phyloP scores from a whole-genome alignment of 2,113 vertebrate species.

The Sturnira hondurensis region DNA sequence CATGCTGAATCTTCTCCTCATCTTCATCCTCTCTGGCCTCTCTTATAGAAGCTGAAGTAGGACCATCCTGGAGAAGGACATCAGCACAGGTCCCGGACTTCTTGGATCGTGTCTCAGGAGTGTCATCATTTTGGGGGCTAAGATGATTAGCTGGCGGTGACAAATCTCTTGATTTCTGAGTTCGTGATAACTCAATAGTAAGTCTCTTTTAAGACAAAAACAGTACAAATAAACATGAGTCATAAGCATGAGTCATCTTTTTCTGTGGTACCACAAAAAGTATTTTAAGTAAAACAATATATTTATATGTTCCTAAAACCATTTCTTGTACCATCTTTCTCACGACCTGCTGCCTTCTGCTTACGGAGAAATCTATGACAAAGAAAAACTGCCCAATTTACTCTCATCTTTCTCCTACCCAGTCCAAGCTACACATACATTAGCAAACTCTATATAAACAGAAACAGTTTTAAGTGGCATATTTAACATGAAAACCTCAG shows the following conservation, averaged over 20 bases:
- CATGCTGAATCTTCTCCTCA: constrained; percentile 89
- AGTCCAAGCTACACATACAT: not conserved
- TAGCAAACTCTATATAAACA: not conserved
- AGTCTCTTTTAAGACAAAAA: constrained; percentile 85
- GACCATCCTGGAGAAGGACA: constrained; percentile 75
- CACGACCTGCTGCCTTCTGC: not conserved
- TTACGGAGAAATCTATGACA: not conserved
- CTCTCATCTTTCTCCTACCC: not conserved
- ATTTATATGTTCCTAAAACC: not conserved
- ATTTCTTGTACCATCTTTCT: not conserved
- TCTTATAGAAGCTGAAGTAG: constrained; percentile 69
- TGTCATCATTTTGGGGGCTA: constrained; percentile 87
- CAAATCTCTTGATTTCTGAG: constrained; percentile 91
- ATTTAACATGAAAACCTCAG: not conserved
- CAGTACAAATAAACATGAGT: not conserved
- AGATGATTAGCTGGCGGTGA: constrained; percentile 91
- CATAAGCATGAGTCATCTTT: not conserved
- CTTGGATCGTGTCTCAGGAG: constrained; percentile 82
- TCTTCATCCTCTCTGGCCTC: constrained; percentile 88
- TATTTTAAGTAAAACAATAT: constrained; percentile 26
- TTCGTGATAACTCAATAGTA: constrained; percentile 94
- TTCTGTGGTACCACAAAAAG: not conserved
- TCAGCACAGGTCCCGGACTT: constrained; percentile 80
- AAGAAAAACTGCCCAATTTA: not conserved
- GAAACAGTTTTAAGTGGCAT: not conserved